Conservation (phyloP, 2,888 invertebrate genomes). For the Pseudolycoriella hygida region DNA sequence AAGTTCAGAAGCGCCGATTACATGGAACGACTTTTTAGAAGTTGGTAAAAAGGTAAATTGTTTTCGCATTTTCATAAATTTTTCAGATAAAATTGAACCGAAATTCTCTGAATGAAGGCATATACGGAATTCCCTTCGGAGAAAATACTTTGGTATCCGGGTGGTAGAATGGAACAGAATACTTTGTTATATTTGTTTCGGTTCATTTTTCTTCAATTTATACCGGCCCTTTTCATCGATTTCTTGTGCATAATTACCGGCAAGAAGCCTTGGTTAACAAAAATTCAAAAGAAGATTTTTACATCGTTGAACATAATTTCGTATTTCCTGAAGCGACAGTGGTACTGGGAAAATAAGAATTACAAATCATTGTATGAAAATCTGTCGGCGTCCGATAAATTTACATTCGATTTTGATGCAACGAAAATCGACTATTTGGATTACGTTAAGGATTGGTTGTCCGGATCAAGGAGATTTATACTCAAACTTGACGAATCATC, state of each 20-base stretch:
- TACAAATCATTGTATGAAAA: slow-evolving; percentile 17
- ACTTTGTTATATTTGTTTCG: slow-evolving; percentile 29
- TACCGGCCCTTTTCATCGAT: slow-evolving; percentile 37
- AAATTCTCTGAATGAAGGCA: slow-evolving; percentile 2
- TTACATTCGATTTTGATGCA: slow-evolving; percentile 29
- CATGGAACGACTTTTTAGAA: slow-evolving; percentile 33
- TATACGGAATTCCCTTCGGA: slow-evolving; percentile 29
- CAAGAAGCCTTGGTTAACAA: slow-evolving; percentile 30
- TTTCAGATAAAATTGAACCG: too few species aligned
- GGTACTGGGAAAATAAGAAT: slow-evolving; percentile 25
- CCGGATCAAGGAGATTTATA: slow-evolving; percentile 29
- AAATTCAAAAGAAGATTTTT: slow-evolving; percentile 29
- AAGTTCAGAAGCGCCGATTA: slow-evolving; percentile 34
- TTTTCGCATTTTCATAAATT: too few species aligned
- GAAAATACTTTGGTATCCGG: slow-evolving; percentile 29
- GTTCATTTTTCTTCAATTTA: slow-evolving; percentile 33
- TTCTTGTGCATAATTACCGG: slow-evolving; percentile 28
- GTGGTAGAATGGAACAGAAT: slow-evolving; percentile 19
- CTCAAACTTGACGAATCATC: slow-evolving; percentile 25
- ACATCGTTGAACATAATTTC: slow-evolving; percentile 27
- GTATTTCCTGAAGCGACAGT: slow-evolving; percentile 32
- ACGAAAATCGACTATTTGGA: slow-evolving; percentile 16
- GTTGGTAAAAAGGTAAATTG: slow-evolving; percentile 17
- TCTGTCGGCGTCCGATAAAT: slow-evolving; percentile 13
- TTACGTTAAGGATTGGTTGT: slow-evolving; percentile 31